Evolutionary conservation across 2,797 vertebrate genomes (phyloP).

Genomic region (Aeoliscus strigatus): DNA sequence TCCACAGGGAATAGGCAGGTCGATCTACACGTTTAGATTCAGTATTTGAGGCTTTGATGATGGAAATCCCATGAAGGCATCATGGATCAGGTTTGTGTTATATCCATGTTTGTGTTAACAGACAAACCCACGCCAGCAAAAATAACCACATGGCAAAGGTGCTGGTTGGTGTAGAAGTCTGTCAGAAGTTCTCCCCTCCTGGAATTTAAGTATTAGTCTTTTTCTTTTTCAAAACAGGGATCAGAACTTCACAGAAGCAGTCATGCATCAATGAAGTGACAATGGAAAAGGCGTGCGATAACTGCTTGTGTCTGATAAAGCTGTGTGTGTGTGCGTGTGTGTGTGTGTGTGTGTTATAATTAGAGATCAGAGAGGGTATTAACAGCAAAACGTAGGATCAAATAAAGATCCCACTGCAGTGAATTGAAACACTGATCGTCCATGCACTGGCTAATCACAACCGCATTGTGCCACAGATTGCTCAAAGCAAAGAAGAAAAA

Average conservation of each 20-base stretch:
- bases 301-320: conserved; percentile 44
- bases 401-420: conserved; percentile 51
- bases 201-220: conserved; percentile 75
- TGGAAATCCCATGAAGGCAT: too few species aligned
- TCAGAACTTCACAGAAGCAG: conserved; percentile 69
- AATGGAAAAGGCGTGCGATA: conserved; percentile 53
- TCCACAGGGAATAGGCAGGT: too few species aligned
- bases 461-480: conserved; percentile 18
- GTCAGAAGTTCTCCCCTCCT: conserved; percentile 52
- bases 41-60: too few species aligned
- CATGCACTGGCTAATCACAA: conserved; percentile 41
- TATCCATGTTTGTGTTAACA: conserved; percentile 10
- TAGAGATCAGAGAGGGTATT: conserved; percentile 61
- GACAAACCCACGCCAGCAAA: not conserved
- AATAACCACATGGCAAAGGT: too few species aligned
- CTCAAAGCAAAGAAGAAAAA: conserved; percentile 6
- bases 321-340: conserved; percentile 1
- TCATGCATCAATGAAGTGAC: conserved; percentile 67
- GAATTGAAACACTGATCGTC: conserved; percentile 51
- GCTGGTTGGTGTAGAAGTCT: conserved; percentile 36
- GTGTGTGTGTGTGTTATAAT: conserved; percentile 47
- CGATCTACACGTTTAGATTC: too few species aligned
- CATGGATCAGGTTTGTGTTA: too few species aligned
- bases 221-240: conserved; percentile 70
- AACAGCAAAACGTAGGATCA: conserved; percentile 54